Conservation (phyloP, 2,888 invertebrate species). For the Malthinus flaveolus region DNA sequence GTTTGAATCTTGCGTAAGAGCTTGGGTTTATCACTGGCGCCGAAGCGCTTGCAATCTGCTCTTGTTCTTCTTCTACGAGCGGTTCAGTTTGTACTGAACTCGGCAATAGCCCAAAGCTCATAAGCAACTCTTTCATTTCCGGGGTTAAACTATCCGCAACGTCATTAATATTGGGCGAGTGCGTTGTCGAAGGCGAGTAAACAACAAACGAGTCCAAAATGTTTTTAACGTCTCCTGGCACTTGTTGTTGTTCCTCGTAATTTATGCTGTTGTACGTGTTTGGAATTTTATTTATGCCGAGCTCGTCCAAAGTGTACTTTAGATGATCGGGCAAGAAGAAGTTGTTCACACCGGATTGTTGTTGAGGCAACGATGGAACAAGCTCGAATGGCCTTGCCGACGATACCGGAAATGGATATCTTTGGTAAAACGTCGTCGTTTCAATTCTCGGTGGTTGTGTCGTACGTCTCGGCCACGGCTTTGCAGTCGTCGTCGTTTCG, state of each 20-base stretch:
- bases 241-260: background rate
- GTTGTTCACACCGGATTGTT: conserved; percentile 31
- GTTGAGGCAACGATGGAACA: conserved; percentile 7
- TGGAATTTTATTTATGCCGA: conserved; percentile 14
- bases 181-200: conserved; percentile 30
- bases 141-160: conserved; percentile 51
- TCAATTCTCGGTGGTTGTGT: background rate
- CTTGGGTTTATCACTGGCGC: conserved; percentile 45
- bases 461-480: no score
- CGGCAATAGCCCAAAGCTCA: conserved; percentile 54
- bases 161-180: conserved; percentile 45
- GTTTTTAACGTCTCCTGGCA: conserved; percentile 7
- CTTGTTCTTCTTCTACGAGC: conserved; percentile 14
- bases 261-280: background rate
- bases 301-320: conserved; percentile 30
- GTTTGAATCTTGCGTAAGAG: conserved; percentile 52
- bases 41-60: conserved; percentile 36
- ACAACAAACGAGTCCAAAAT: conserved; percentile 6
- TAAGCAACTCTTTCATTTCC: conserved; percentile 54
- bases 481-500: background rate
- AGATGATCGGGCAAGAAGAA: conserved; percentile 39
- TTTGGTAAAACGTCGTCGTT: background rate
- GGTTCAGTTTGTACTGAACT: conserved; percentile 38
- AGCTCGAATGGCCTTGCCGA: conserved; percentile 13
- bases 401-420: background rate